Evolutionary conservation across 2,113 vertebrate genomes (phyloP), one percentile per base, ranked within the genome.

Genomic region (Sterna hirundo): DNA sequence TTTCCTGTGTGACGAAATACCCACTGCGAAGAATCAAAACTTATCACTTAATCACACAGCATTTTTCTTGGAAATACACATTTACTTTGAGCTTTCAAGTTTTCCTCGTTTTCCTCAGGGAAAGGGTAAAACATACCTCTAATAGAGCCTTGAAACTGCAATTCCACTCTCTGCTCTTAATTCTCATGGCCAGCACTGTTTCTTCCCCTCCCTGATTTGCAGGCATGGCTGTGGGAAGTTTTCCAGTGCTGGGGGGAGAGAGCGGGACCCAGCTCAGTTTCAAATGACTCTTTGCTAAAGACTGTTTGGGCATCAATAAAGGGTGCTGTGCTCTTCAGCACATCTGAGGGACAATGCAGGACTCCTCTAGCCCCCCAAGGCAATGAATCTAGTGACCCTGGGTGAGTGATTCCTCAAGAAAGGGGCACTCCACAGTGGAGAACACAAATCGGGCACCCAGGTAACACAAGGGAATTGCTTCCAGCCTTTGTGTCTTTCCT

Each of bases 1-100:
- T 96, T 94, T 96, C 79, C 86, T 65, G 83, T 70, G 62, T 88
- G 94, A 69, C 16, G 49, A 95, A 96, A 94, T 86, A 80, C 57
- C 46, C 36, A 49, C 75, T 0, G 0, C 54, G 42, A 65, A 68
- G 27, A 66, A 90, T 86, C 90, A 90, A 92, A 95, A 94, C 58
- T 44, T 77, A 34, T 13, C 71, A 72, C 79, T 92, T 93, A 83
- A 94, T 96, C 62, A 70, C 34, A 69, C 4, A 54, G 75, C 44
- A 54, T 88, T 97, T 96, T 86, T 80, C 83, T 86, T 83, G 79
- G 71, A 88, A 92, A 94, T 60, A 54, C 8, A 3, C 14, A 30
- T 85, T 87, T 85, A 46, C 65, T 91, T 76, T 42, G 62, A 32
- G 36, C 58, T 74, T 92, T 86, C 66, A 49, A 65, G 10, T 90